phyloP scores from a whole-genome alignment of 2,888 invertebrate species.

The Balanococcus diminutus region DNA sequence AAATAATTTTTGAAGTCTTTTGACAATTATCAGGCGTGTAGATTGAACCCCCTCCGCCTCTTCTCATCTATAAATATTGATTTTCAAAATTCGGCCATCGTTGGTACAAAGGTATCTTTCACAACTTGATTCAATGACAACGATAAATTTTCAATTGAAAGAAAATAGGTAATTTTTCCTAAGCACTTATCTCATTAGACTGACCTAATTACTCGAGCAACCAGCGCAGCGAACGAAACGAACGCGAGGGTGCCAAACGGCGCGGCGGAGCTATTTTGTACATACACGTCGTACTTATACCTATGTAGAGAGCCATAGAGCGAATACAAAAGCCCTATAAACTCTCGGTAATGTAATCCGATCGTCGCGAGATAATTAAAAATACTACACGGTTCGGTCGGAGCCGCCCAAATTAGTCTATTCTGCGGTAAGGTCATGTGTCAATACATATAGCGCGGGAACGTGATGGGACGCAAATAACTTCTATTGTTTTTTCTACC shows the following conservation, averaged over 20 bases:
- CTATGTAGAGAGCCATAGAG: background rate
- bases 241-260: background rate
- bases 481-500: constrained; percentile 43
- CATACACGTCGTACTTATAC: background rate
- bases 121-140: too few species aligned
- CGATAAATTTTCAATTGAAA: too few species aligned
- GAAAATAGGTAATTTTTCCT: too few species aligned
- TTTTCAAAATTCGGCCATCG: too few species aligned
- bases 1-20: too few species aligned
- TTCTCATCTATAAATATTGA: too few species aligned
- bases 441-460: constrained; percentile 25
- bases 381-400: constrained; percentile 4
- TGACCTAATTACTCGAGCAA: background rate
- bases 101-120: too few species aligned
- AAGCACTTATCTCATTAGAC: too few species aligned
- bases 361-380: constrained; percentile 40
- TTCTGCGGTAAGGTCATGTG: constrained; percentile 31
- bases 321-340: background rate
- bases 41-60: too few species aligned
- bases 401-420: constrained; percentile 1
- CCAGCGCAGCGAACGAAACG: background rate
- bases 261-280: background rate
- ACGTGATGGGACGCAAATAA: constrained; percentile 20
- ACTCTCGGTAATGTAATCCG: background rate
- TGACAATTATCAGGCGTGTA: too few species aligned